Percentiles rank a stretch among this genome's conserved stretches.
Evolutionary conservation across 2,888 invertebrate species (phyloP).

Genomic region (Arrhopalites spinosus): DNA sequence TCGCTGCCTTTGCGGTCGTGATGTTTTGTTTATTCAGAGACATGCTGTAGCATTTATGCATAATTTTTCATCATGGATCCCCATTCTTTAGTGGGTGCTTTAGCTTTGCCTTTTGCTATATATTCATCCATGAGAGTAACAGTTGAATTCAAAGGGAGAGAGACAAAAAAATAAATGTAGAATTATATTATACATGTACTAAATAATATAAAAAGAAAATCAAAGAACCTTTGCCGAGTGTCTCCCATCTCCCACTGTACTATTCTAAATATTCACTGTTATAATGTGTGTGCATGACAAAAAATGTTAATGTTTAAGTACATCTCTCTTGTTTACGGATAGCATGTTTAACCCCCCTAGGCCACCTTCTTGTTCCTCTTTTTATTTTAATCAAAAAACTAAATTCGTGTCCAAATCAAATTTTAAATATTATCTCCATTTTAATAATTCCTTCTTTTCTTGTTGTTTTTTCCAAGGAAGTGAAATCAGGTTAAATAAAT

Average conservation of each 20-base stretch:
- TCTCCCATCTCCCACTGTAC: neutral
- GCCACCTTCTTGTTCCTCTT: conserved; percentile 5
- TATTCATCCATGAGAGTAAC: neutral
- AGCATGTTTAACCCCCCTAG: neutral
- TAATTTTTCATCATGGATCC: conserved; percentile 29
- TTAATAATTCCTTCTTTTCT: too few species aligned
- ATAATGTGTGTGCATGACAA: conserved; percentile 21
- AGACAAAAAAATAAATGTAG: conserved; percentile 8
- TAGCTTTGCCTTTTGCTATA: neutral
- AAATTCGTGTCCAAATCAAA: conserved; percentile 20
- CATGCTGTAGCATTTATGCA: conserved; percentile 33
- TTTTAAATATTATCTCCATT: neutral
- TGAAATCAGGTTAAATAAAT: conserved; percentile 21
- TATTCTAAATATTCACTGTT: conserved; percentile 14
- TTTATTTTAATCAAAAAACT: neutral
- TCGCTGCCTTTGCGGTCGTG: conserved; percentile 28
- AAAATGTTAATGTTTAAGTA: conserved; percentile 24
- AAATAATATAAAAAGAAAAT: neutral
- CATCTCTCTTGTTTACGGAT: neutral
- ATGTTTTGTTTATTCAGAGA: conserved; percentile 33
- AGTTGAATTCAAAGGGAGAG: neutral
- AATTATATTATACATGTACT: too few species aligned
- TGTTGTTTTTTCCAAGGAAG: neutral
- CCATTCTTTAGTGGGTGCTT: conserved; percentile 35
- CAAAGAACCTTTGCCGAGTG: conserved; percentile 13